These are phyloP conservation scores for Apantesis nais DNA, from an alignment of 2,888 invertebrate species.

Conservation along the genomic window DNA sequence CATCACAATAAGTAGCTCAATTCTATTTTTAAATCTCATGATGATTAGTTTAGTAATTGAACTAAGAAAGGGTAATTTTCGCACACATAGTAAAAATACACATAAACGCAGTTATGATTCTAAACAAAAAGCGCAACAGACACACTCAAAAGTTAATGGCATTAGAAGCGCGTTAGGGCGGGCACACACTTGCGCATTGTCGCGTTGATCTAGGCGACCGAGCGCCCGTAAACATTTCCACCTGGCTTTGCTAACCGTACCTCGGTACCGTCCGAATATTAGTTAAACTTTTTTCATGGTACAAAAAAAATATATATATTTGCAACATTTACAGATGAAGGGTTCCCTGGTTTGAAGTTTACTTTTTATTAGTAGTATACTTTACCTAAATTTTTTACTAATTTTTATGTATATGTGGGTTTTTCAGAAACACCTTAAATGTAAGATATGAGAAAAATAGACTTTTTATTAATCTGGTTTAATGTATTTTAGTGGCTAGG, in stretches of 20 bases:
- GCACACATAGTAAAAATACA: not conserved
- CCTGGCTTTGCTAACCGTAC: constrained; percentile 56
- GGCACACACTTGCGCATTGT: constrained; percentile 48
- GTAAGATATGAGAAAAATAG: too few relatives aligned
- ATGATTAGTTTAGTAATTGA: not conserved
- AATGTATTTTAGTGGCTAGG: too few relatives aligned
- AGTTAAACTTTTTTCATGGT: constrained; percentile 5
- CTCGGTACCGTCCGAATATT: constrained; percentile 37
- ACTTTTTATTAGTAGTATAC: too few relatives aligned
- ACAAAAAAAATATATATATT: not conserved
- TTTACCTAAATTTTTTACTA: too few relatives aligned
- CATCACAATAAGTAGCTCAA: too few relatives aligned
- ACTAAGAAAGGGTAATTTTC: not conserved
- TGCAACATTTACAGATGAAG: not conserved
- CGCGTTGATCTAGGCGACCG: constrained; percentile 62
- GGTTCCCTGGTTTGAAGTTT: too few relatives aligned
- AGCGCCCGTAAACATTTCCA: constrained; percentile 58
- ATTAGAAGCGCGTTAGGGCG: constrained; percentile 46
- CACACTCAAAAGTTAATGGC: constrained; percentile 40
- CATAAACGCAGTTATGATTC: constrained; percentile 9
- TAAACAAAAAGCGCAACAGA: constrained; percentile 15
- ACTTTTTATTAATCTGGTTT: too few relatives aligned
- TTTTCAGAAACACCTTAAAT: too few relatives aligned
- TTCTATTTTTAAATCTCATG: too few relatives aligned
- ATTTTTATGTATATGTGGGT: constrained; percentile 1